phyloP scores from a whole-genome alignment of 2,113 vertebrate species.

The Tetrao urogallus region DNA sequence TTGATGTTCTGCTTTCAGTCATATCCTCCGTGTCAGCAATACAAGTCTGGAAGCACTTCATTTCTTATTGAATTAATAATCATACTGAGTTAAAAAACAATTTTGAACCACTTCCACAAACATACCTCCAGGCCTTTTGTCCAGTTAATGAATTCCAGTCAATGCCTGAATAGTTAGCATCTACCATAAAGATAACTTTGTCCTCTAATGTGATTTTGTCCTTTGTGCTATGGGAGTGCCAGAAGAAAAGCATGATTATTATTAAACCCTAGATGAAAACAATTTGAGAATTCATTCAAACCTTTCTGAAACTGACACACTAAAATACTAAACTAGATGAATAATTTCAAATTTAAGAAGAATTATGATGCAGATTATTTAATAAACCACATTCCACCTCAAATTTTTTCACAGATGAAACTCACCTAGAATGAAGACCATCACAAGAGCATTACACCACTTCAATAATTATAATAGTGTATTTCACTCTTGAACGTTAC shows the following conservation, averaged over 20 bases:
- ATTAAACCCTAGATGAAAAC: neutral
- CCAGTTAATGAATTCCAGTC: conserved; percentile 32
- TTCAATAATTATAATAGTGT: neutral
- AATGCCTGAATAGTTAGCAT: conserved; percentile 28
- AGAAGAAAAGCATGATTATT: neutral
- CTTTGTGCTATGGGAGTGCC: neutral
- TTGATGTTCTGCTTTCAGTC: neutral
- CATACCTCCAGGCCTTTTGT: neutral
- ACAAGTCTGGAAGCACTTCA: neutral
- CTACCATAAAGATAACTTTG: neutral
- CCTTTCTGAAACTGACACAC: neutral
- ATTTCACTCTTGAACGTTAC: neutral
- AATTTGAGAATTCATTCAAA: neutral
- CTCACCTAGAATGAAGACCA: neutral
- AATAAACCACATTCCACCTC: neutral
- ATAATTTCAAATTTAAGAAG: neutral
- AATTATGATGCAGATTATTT: neutral
- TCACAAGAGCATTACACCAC: neutral
- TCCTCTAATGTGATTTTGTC: neutral
- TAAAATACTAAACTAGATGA: neutral
- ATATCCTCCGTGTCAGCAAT: neutral
- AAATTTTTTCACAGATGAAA: neutral
- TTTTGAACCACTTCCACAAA: neutral
- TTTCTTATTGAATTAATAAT: conserved; percentile 12
- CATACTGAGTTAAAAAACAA: neutral